Evolutionary conservation across 2,113 vertebrate species (phyloP).

Genomic region (Scomber colias): DNA sequence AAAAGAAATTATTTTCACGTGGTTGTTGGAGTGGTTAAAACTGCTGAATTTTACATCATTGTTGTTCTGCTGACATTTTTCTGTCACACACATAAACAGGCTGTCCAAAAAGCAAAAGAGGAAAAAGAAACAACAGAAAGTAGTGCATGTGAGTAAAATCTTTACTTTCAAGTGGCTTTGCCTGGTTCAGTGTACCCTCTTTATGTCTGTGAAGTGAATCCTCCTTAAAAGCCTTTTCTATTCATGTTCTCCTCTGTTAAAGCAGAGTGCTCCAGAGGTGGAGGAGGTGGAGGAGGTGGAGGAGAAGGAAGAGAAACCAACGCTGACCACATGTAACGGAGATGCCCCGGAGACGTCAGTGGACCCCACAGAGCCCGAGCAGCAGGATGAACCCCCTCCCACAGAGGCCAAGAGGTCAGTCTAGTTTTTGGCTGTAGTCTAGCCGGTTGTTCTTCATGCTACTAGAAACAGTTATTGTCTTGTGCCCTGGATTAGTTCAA

Average conservation of each 20-base stretch:
- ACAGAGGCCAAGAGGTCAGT: conserved; percentile 76
- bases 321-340: conserved; percentile 34
- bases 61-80: neutral
- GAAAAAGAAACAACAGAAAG: conserved; percentile 89
- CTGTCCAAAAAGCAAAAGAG: conserved; percentile 95
- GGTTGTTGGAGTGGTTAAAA: neutral
- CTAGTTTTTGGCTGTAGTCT: no score
- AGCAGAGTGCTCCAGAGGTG: conserved; percentile 57
- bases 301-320: conserved; percentile 27
- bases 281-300: conserved; percentile 28
- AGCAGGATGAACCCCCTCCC: conserved; percentile 44
- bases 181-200: neutral
- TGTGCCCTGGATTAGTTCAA: no score
- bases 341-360: conserved; percentile 42
- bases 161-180: neutral
- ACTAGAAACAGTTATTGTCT: neutral
- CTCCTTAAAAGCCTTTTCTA: neutral
- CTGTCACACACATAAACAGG: conserved; percentile 70
- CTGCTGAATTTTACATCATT: neutral
- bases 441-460: neutral
- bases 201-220: neutral
- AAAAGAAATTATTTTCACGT: neutral
- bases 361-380: conserved; percentile 50
- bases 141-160: conserved; percentile 63
- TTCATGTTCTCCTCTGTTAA: neutral